phyloP scores from a whole-genome alignment of 2,113 vertebrate species.

The Cygnus atratus region DNA sequence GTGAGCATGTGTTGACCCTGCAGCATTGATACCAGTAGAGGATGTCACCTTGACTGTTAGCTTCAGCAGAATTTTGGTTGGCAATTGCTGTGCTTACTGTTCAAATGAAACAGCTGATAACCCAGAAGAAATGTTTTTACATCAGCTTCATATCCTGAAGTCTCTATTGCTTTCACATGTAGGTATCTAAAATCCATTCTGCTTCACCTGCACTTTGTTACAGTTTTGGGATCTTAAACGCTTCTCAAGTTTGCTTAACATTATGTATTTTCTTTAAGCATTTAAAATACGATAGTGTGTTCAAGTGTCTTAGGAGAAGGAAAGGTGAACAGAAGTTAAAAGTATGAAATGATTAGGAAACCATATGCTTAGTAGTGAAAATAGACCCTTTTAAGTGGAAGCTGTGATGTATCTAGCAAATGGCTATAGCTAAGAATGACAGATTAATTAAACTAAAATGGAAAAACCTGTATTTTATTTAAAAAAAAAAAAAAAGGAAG shows the following conservation, averaged over 20 bases:
- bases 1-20: neutral
- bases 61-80: neutral
- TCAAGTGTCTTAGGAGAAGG: neutral
- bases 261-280: neutral
- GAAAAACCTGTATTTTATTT: neutral
- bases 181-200: neutral
- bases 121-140: neutral
- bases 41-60: neutral
- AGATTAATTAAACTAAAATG: neutral
- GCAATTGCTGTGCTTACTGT: neutral
- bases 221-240: neutral
- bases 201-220: neutral
- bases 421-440: neutral
- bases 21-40: neutral
- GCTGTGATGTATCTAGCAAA: neutral
- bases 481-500: no score
- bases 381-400: neutral
- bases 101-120: neutral
- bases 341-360: neutral
- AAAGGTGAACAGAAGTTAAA: neutral
- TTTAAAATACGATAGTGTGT: neutral
- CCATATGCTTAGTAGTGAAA: neutral
- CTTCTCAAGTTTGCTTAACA: neutral
- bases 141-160: neutral
- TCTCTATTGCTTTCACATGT: neutral